These are phyloP conservation scores for Cerastis leucographa DNA, from an alignment of 2,888 invertebrate species.

Conservation along the genomic window DNA sequence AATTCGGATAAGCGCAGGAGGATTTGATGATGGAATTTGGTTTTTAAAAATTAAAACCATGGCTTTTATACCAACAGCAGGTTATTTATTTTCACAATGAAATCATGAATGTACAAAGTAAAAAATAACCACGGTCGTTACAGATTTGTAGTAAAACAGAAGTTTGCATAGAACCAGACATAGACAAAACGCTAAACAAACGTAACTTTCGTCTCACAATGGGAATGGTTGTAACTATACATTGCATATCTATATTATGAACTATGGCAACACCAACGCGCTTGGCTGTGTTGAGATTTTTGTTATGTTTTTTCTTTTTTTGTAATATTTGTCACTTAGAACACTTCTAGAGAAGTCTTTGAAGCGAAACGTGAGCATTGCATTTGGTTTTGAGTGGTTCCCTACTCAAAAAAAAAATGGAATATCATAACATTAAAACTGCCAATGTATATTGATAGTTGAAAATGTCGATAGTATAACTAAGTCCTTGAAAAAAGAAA, in stretches of 20 bases:
- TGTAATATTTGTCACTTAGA: slow-evolving; percentile 20
- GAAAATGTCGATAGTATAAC: background rate
- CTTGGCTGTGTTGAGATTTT: slow-evolving; percentile 67
- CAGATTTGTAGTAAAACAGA: background rate
- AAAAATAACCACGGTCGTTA: background rate
- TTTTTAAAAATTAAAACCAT: background rate
- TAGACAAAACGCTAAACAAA: slow-evolving; percentile 24
- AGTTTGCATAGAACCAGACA: slow-evolving; percentile 73
- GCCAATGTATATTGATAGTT: background rate
- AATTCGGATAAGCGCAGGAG: background rate
- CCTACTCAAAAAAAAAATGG: background rate
- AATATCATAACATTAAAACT: too few relatives aligned
- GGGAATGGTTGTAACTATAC: slow-evolving; percentile 65
- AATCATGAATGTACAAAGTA: background rate
- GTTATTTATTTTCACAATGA: background rate
- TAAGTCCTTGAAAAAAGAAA: background rate
- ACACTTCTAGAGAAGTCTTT: background rate
- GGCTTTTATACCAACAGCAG: background rate
- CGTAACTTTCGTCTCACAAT: slow-evolving; percentile 78
- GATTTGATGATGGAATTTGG: background rate
- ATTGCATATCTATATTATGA: slow-evolving; percentile 49
- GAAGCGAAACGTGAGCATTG: background rate
- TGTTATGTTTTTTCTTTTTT: too few relatives aligned
- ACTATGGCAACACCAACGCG: slow-evolving; percentile 34
- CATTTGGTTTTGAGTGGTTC: background rate